A percentile compares a stretch with the other conserved stretches of the same genome.
phyloP scores from a whole-genome alignment of 1,140 invertebrate species.

The Aricia agestis region DNA sequence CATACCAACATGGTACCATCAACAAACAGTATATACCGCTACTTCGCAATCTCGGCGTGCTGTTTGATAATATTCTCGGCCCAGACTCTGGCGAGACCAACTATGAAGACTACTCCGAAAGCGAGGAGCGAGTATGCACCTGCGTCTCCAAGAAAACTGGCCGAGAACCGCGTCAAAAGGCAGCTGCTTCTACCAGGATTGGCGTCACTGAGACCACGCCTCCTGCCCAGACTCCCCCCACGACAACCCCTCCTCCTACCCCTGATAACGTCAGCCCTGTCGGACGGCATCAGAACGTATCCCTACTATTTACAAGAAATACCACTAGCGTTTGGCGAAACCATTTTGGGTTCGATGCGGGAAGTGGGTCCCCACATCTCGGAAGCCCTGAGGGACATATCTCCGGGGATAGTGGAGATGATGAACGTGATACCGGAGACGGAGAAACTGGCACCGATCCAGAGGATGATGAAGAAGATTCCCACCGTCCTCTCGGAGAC shows the following conservation, averaged over 20 bases:
- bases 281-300: conserved; percentile 65
- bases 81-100: conserved; percentile 41
- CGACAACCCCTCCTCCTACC: conserved; percentile 57
- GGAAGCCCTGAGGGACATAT: conserved; percentile 59
- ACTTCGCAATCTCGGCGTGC: conserved; percentile 56
- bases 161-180: conserved; percentile 45
- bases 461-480: conserved; percentile 57
- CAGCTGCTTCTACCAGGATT: conserved; percentile 52
- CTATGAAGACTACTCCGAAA: conserved; percentile 27
- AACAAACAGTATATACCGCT: conserved; percentile 57
- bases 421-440: conserved; percentile 57
- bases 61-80: conserved; percentile 63
- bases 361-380: conserved; percentile 65
- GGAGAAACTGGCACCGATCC: conserved; percentile 45
- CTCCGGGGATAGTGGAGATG: conserved; percentile 63
- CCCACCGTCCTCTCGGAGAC: conserved; percentile 60
- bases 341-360: conserved; percentile 61
- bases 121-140: conserved; percentile 34
- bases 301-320: conserved; percentile 70
- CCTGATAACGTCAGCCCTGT: conserved; percentile 57
- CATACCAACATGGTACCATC: conserved; percentile 42
- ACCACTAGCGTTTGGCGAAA: conserved; percentile 62
- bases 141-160: conserved; percentile 35
- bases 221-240: conserved; percentile 49
- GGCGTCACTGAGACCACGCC: conserved; percentile 40